Conservation (phyloP, 2,797 vertebrate species). For the Gymnodraco acuticeps region DNA sequence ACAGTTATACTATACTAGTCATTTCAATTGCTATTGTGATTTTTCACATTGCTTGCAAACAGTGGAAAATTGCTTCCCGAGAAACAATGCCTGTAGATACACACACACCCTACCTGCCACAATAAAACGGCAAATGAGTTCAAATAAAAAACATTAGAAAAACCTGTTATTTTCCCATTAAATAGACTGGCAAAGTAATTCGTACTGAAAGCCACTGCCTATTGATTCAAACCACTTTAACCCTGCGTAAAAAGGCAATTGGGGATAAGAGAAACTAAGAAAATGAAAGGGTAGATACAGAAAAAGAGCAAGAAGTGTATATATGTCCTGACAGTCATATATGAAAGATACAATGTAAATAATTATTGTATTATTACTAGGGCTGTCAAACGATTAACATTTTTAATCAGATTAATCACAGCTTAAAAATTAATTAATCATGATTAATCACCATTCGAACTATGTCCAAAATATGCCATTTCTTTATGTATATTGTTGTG, state of each 20-base stretch:
- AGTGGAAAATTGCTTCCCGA: slow-evolving; percentile 32
- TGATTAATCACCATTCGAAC: no score
- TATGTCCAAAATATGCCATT: no score
- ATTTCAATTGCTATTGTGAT: slow-evolving; percentile 23
- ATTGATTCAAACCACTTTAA: slow-evolving; percentile 40
- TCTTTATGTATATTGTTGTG: no score
- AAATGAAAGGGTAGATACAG: background rate
- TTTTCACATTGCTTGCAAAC: slow-evolving; percentile 20
- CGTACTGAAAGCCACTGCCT: slow-evolving; percentile 20
- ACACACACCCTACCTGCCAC: slow-evolving; percentile 4
- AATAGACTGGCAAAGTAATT: slow-evolving; percentile 41
- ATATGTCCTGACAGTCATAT: background rate
- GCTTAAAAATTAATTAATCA: no score
- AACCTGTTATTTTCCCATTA: slow-evolving; percentile 7
- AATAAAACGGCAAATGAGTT: slow-evolving; percentile 23
- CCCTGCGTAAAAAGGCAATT: slow-evolving; percentile 30
- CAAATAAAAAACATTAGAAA: slow-evolving; percentile 39
- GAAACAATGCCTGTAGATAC: slow-evolving; percentile 26
- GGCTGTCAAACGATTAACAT: no score
- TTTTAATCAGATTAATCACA: no score
- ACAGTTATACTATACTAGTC: slow-evolving; percentile 22
- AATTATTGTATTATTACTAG: background rate
- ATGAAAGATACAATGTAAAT: background rate
- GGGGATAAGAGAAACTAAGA: background rate
- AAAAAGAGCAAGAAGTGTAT: background rate